Percentiles rank a stretch among this genome's conserved stretches.
Conservation (phyloP, 2,797 vertebrate genomes). For the Poeciliopsis gracilis region DNA sequence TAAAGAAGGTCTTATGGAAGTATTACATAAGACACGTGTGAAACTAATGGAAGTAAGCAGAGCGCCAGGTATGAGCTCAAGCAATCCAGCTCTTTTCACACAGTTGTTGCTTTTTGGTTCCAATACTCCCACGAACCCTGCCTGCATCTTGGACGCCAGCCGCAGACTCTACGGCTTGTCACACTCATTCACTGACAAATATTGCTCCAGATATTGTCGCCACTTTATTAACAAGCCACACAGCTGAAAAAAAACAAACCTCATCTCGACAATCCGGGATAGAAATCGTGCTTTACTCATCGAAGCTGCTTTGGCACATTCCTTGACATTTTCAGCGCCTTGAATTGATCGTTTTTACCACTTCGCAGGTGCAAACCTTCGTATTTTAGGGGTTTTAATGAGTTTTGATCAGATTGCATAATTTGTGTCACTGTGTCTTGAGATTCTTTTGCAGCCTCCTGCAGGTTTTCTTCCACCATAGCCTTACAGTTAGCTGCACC, state of each 20-base stretch:
- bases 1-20: slow-evolving; percentile 5
- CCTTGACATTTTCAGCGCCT: background rate
- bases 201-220: slow-evolving; percentile 16
- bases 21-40: background rate
- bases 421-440: background rate
- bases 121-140: slow-evolving; percentile 13
- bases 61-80: slow-evolving; percentile 1
- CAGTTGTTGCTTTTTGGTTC: slow-evolving; percentile 6
- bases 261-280: background rate
- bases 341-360: background rate
- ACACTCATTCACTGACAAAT: slow-evolving; percentile 3
- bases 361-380: background rate
- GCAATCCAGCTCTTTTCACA: slow-evolving; percentile 14
- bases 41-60: background rate
- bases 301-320: background rate
- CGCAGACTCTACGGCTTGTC: background rate
- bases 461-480: background rate
- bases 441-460: background rate
- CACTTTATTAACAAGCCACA: background rate
- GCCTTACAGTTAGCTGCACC: background rate
- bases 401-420: background rate
- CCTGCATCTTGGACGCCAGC: slow-evolving; percentile 17
- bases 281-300: background rate
- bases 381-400: background rate
- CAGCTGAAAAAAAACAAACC: slow-evolving; percentile 11